phyloP scores from a whole-genome alignment of 2,888 invertebrate species.

The Pseudococcus jackbeardsleyi region DNA sequence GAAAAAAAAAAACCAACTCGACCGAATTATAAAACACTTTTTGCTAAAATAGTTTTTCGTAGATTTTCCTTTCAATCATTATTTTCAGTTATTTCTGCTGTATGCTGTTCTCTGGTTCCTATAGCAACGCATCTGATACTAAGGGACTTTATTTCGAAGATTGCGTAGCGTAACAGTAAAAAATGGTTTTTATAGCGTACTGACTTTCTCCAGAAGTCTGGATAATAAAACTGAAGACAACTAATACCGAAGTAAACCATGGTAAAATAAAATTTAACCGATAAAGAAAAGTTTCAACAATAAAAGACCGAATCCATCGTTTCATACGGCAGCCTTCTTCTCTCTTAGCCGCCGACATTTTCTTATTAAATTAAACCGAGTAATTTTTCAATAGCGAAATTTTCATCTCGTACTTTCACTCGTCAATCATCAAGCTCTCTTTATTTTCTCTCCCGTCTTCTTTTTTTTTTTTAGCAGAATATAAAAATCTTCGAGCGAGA shows the following conservation, averaged over 20 bases:
- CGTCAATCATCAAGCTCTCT: constrained; percentile 18
- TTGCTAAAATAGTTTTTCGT: constrained; percentile 46
- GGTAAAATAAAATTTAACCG: constrained; percentile 59
- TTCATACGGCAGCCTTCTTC: constrained; percentile 38
- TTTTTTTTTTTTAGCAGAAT: constrained; percentile 43
- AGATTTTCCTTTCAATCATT: constrained; percentile 56
- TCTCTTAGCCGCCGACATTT: constrained; percentile 44
- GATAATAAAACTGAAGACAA: constrained; percentile 57
- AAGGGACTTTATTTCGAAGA: constrained; percentile 56
- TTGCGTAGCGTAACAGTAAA: constrained; percentile 61
- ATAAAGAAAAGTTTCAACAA: constrained; percentile 53
- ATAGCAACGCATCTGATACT: constrained; percentile 52
- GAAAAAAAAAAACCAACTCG: background rate
- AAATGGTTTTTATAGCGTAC: constrained; percentile 62
- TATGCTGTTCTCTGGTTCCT: constrained; percentile 50
- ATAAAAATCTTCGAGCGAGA: constrained; percentile 26
- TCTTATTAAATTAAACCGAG: constrained; percentile 56
- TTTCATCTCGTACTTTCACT: constrained; percentile 52
- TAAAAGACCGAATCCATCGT: constrained; percentile 54
- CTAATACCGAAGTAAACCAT: constrained; percentile 56
- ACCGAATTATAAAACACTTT: constrained; percentile 45
- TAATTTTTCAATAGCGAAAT: constrained; percentile 56
- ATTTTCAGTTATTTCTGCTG: constrained; percentile 48
- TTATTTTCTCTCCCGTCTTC: background rate
- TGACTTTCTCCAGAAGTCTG: constrained; percentile 55